phyloP scores from a whole-genome alignment of 2,113 vertebrate species.

The Neodontobutis hainanensis region DNA sequence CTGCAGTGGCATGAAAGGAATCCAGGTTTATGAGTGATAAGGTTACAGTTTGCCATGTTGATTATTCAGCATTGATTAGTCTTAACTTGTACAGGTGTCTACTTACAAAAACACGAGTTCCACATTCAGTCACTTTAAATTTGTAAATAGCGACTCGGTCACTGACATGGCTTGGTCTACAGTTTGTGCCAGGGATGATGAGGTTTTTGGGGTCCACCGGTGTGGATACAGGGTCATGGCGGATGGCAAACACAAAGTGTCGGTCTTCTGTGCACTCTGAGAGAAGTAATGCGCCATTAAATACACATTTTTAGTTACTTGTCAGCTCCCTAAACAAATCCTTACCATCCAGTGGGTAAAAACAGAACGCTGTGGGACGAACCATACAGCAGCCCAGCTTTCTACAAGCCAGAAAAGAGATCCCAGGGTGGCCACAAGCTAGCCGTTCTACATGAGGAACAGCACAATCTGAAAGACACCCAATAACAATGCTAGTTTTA shows the following conservation, averaged over 20 bases:
- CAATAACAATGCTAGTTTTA: not conserved
- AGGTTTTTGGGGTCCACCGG: slow-evolving; percentile 57
- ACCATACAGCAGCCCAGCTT: slow-evolving; percentile 68
- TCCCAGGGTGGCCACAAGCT: slow-evolving; percentile 31
- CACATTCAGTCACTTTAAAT: slow-evolving; percentile 73
- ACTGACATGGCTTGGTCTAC: slow-evolving; percentile 62
- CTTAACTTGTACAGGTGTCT: too few species aligned
- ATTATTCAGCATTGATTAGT: too few species aligned
- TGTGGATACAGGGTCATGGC: slow-evolving; percentile 18
- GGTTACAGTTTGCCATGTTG: too few species aligned
- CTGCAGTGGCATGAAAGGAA: slow-evolving; percentile 36
- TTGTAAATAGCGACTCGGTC: slow-evolving; percentile 72
- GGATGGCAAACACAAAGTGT: slow-evolving; percentile 73
- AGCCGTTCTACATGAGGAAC: slow-evolving; percentile 39
- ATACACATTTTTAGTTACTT: not conserved
- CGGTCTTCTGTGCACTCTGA: slow-evolving; percentile 72
- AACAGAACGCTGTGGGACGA: slow-evolving; percentile 40
- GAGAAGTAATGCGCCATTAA: not conserved
- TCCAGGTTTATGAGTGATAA: too few species aligned
- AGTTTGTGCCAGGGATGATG: slow-evolving; percentile 48
- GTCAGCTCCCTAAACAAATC: not conserved
- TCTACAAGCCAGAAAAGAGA: slow-evolving; percentile 35
- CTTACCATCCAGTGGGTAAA: slow-evolving; percentile 75
- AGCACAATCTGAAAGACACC: slow-evolving; percentile 61
- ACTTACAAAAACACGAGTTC: slow-evolving; percentile 71